Base-by-base conservation (phyloP, 2,888 invertebrate genomes). In the Malacosoma neustria region DNA sequence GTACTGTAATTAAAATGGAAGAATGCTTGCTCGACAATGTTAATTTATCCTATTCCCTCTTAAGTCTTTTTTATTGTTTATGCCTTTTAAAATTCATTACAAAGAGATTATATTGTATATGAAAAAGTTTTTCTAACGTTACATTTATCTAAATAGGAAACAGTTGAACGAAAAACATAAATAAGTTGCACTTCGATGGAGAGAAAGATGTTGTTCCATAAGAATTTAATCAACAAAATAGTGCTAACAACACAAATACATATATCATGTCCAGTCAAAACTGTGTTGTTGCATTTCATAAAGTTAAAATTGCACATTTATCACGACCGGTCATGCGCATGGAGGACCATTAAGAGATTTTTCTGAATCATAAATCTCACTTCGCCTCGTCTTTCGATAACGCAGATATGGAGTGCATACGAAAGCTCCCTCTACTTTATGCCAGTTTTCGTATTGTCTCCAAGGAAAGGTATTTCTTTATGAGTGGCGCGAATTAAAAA, bases 261-360 rank as follows among this genome's bases (percentile, higher is more conserved):
- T 82, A 76, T 63, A 80, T 84, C 75, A 80, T 73, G 47, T 53
- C 51, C 57, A 76, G 80, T 82, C 81, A 77, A 80, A 84, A 82
- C 76, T 84, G 72, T 65, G 74, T 72, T 69, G 67, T 68, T 72
- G 77, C 77, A 76, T 79, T 22, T 81, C 75, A 70, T 72, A 67
- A 81, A 82, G 79, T 84, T 80, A 69, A 77, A 74, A 84, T 82
- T 84, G 82, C 74, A 82, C 84, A 85, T 85, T 82, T 82, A 84
- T 85, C 84, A 81, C 72, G 57, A 43, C 42, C 59, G 72, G 70
- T 68, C 76, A 74, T 74, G 72, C 77, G 72, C 79, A 62, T 66
- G 69, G 70, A 67, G 72, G 71, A 81, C 80, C 82, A 85, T 85
- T 84, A 85, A 77, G 76, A 81, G 76, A 82, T 84, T 80, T 80